These are phyloP conservation scores for Monodelphis domestica DNA, from an alignment of 2,797 vertebrate genomes.

Conservation along the genomic window DNA sequence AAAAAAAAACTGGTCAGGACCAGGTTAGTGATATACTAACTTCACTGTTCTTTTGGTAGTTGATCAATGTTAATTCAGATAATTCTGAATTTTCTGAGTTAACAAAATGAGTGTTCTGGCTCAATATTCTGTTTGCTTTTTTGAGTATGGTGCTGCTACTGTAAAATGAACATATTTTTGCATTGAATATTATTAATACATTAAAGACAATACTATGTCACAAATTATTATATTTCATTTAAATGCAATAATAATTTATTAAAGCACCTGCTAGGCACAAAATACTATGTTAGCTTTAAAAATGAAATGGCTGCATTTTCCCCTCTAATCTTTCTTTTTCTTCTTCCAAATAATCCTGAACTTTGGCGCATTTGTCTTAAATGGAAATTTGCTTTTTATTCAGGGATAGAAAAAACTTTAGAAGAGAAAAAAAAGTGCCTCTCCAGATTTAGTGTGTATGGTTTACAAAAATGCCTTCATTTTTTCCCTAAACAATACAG, in stretches of 20 bases:
- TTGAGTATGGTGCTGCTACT: neutral
- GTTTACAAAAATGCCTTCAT: constrained; percentile 14
- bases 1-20: neutral
- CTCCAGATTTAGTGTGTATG: neutral
- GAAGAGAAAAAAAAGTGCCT: constrained; percentile 13
- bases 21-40: neutral
- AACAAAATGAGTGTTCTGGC: neutral
- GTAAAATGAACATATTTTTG: neutral
- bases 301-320: neutral
- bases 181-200: neutral
- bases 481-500: constrained; percentile 14
- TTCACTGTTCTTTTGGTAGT: neutral
- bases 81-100: neutral
- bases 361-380: neutral
- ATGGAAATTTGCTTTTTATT: neutral
- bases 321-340: neutral
- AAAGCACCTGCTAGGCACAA: neutral
- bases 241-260: neutral
- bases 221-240: neutral
- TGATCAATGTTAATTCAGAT: neutral
- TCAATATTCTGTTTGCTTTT: neutral
- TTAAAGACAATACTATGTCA: neutral
- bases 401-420: constrained; percentile 22
- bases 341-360: neutral
- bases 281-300: neutral